Conservation (phyloP, 2,888 invertebrate genomes). For the Brenthis daphne region DNA sequence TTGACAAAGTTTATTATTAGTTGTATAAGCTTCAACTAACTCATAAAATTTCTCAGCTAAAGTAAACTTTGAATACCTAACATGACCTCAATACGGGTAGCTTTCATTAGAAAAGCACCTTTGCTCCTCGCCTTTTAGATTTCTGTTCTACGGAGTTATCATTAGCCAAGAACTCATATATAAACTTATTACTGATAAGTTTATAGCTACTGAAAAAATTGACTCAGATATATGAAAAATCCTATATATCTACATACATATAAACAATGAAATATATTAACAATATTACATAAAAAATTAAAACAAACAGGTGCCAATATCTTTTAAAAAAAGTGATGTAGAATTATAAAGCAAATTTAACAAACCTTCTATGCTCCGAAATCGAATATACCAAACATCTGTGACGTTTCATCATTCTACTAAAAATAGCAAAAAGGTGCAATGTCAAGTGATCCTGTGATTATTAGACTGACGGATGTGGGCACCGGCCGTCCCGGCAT, state of each 20-base stretch:
- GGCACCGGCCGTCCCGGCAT: constrained; percentile 43
- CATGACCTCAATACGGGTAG: not conserved
- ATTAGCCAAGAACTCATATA: not conserved
- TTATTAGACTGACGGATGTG: constrained; percentile 21
- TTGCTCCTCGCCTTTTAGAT: not conserved
- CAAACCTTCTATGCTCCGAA: constrained; percentile 34
- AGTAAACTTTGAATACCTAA: constrained; percentile 10
- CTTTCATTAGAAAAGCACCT: not conserved
- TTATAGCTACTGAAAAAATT: not conserved
- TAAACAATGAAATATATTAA: too few species aligned
- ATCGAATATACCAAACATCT: constrained; percentile 30
- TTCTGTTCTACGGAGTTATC: not conserved
- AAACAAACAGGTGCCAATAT: not conserved
- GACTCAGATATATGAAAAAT: too few species aligned
- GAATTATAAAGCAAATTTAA: not conserved
- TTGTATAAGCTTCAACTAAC: constrained; percentile 11
- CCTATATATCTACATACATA: too few species aligned
- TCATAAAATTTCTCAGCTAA: constrained; percentile 10
- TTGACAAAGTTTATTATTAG: constrained; percentile 10
- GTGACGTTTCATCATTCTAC: constrained; percentile 27
- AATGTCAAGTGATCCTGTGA: constrained; percentile 34
- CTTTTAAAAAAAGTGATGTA: not conserved
- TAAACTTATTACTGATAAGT: not conserved
- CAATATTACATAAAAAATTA: not conserved
- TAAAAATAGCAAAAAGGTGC: constrained; percentile 26